These are phyloP conservation scores for Eptesicus fuscus DNA, from an alignment of 2,113 vertebrate species.

Conservation along the genomic window DNA sequence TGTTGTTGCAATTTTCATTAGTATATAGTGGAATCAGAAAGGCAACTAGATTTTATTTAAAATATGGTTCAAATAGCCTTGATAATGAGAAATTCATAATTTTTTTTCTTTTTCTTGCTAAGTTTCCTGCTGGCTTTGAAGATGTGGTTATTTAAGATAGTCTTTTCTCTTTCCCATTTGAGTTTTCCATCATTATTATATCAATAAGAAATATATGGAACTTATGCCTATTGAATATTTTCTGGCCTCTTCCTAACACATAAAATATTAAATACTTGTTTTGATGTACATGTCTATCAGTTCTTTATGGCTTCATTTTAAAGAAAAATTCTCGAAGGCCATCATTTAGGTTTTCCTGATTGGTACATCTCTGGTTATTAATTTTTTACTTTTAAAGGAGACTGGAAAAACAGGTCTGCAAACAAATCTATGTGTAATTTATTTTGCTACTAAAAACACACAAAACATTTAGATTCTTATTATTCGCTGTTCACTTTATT, in stretches of 20 bases:
- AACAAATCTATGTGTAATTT: not conserved
- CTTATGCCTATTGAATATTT: not conserved
- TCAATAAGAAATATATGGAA: not conserved
- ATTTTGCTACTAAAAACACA: not conserved
- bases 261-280: not conserved
- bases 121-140: not conserved
- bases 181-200: not conserved
- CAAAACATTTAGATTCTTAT: not conserved
- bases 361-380: not conserved
- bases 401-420: not conserved
- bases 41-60: not conserved
- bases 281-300: not conserved
- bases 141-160: not conserved
- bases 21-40: not conserved
- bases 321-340: not conserved
- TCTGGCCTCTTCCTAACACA: not conserved
- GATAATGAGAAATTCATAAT: not conserved
- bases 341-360: not conserved
- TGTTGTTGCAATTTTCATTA: not conserved
- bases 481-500: not conserved
- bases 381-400: conserved; percentile 17
- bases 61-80: not conserved
- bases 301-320: not conserved
- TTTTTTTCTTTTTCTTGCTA: not conserved
- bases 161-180: not conserved